Evolutionary conservation across 2,797 vertebrate species (phyloP).

Genomic region (Lepus oiostolus): DNA sequence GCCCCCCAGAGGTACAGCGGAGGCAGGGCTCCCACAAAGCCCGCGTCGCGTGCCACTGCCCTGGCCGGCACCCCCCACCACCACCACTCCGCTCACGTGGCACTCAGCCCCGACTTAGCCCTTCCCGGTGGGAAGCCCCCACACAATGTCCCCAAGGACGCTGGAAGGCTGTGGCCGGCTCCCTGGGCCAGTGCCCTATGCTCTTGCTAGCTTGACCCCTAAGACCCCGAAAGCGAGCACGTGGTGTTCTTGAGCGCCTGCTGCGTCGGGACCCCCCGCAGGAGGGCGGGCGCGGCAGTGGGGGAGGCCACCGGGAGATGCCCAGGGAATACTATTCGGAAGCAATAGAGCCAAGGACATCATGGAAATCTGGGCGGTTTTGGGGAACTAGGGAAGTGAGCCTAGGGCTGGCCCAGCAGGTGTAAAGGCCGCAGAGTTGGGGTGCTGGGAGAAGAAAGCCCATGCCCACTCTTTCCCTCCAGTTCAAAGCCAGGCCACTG

Average conservation of each 20-base stretch:
- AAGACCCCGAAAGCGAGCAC: background rate
- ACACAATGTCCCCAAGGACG: background rate
- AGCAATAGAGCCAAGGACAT: background rate
- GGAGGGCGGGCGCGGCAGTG: background rate
- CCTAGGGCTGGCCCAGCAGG: slow-evolving; percentile 19
- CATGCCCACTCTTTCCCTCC: background rate
- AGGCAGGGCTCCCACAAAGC: background rate
- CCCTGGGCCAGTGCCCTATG: background rate
- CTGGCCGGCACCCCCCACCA: background rate
- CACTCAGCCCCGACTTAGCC: background rate
- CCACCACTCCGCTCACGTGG: background rate
- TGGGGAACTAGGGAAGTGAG: background rate
- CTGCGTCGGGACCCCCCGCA: background rate
- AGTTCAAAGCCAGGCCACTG: background rate
- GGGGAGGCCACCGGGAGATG: slow-evolving; percentile 30
- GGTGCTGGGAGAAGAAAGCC: background rate
- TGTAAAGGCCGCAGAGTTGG: background rate
- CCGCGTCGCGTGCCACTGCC: background rate
- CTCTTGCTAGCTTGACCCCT: background rate
- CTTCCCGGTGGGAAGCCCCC: background rate
- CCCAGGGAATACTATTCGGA: slow-evolving; percentile 30
- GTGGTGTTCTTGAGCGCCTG: background rate
- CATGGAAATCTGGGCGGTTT: background rate
- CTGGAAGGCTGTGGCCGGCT: background rate
- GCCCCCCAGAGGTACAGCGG: background rate